Evolutionary conservation across 2,113 vertebrate species (phyloP), one percentile per base, ranked within the genome.

Genomic region (Pelvicachromis taeniatus): DNA sequence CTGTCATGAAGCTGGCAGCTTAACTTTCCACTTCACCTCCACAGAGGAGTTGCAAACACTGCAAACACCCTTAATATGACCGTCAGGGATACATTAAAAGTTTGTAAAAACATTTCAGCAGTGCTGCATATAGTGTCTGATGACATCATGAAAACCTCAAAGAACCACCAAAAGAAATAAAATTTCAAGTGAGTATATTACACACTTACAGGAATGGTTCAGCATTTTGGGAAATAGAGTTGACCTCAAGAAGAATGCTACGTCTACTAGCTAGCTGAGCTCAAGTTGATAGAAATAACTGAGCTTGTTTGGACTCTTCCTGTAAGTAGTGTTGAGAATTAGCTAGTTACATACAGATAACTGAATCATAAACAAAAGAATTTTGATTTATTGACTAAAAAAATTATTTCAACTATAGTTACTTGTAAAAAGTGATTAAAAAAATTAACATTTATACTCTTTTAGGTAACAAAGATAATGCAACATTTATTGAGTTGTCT

Each of bases 1-100:
- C 87, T 86, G 91, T 89, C 86, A 89, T 90, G 82, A 78, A 80
- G 87, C 86, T 92, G 93, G 92, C 93, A 88, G 83, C 86, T 80
- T 79, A 17, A 90, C 73, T 92, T 94, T 94, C 92, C 89, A 89
- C 89, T 86, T 87, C 81, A 85, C 83, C 82, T 82, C 61, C 90
- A 55, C 53, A 52, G 56, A 88, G 85, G 81, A 87, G 85, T 35
- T 23, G 21, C 26, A 54, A 33, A 77, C 40, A 55, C 53, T 83
- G 55, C 86, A 88, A 85, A 88, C 84, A 87, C 61, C 21, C 61
- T 59, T 85, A 89, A 89, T 85, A 70, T 45, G 80, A 87, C 77
- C 92, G 82, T 61, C 79, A 84, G 94, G 87, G 88, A 87, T 56
- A 40, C 70, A 91, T 92, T 91, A 84, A 88, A 88, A 31, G 68